phyloP scores from a whole-genome alignment of 1,140 invertebrate species.

The Penaeus indicus region DNA sequence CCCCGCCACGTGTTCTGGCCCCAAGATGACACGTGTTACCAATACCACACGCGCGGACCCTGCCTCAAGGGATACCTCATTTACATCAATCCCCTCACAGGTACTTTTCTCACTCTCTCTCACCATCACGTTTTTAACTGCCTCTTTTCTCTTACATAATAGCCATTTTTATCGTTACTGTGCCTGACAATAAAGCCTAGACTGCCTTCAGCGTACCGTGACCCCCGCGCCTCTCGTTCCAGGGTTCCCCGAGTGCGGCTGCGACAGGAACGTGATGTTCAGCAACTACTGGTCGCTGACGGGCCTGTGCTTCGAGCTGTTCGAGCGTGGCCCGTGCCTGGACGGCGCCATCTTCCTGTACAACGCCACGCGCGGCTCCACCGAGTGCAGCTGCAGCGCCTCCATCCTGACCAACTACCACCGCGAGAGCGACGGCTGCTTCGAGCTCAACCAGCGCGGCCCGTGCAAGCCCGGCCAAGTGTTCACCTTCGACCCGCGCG shows the following conservation, averaged over 20 bases:
- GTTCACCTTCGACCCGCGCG: conserved; percentile 50
- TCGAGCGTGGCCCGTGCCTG: conserved; percentile 65
- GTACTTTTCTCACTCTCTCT: conserved; percentile 5
- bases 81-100: conserved; percentile 64
- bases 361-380: conserved; percentile 61
- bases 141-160: background rate
- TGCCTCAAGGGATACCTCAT: conserved; percentile 66
- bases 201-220: too few species aligned
- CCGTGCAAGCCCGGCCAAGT: conserved; percentile 65
- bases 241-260: conserved; percentile 66
- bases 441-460: conserved; percentile 61
- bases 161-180: background rate
- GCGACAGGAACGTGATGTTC: conserved; percentile 63
- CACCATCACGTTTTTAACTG: background rate
- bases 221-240: background rate
- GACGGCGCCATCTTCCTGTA: conserved; percentile 64
- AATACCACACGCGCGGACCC: conserved; percentile 65
- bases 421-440: conserved; percentile 56
- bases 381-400: conserved; percentile 63
- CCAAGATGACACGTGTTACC: conserved; percentile 51
- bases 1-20: conserved; percentile 66
- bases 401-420: conserved; percentile 62
- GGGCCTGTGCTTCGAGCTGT: conserved; percentile 65
- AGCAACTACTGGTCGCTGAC: conserved; percentile 66
- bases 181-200: too few species aligned